Conservation (phyloP, 2,113 vertebrate genomes). For the Nothocercus julius region DNA sequence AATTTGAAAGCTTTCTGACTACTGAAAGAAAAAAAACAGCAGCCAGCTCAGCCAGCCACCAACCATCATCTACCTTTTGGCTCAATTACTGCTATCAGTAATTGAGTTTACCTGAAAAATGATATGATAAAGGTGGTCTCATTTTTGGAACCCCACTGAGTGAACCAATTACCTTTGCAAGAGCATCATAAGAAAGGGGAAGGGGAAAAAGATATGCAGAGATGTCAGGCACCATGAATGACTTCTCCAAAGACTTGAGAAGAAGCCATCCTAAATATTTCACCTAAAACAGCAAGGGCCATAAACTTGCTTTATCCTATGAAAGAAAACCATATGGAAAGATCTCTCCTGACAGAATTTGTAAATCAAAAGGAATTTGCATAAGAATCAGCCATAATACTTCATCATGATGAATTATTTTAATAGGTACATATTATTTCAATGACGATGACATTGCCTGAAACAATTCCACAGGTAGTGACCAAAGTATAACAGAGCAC, state of each 20-base stretch:
- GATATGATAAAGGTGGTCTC: not conserved
- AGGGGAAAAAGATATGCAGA: not conserved
- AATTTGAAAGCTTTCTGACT: slow-evolving; percentile 19
- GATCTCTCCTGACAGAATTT: not conserved
- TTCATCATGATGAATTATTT: not conserved
- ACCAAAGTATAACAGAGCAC: not conserved
- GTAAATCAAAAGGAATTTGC: not conserved
- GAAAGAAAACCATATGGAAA: not conserved
- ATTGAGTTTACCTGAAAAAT: not conserved
- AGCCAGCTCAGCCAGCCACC: not conserved
- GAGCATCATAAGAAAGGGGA: not conserved
- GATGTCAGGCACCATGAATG: not conserved
- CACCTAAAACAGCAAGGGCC: not conserved
- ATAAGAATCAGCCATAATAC: not conserved
- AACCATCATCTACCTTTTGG: not conserved
- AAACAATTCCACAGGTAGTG: slow-evolving; percentile 57
- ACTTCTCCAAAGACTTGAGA: not conserved
- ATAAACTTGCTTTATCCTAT: not conserved
- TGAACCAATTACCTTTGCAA: not conserved
- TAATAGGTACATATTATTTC: not conserved
- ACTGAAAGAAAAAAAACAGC: not conserved
- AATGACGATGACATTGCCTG: slow-evolving; percentile 24
- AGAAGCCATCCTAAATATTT: not conserved
- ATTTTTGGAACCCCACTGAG: not conserved
- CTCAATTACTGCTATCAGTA: not conserved